phyloP scores from a whole-genome alignment of 2,888 invertebrate genomes.

The Hypomecis atomaria region DNA sequence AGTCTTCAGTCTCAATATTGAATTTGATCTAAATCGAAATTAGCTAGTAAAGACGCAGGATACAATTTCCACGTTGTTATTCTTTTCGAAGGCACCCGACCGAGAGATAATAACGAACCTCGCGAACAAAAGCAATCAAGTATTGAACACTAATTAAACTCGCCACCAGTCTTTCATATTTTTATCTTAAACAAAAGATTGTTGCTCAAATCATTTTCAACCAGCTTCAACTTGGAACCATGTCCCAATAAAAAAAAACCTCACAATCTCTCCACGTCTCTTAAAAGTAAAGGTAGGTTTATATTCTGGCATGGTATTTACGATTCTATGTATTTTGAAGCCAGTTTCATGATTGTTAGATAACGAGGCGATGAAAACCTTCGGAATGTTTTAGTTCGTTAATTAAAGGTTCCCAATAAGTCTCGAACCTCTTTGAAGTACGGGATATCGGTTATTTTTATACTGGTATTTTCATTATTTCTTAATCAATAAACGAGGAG shows the following conservation, averaged over 20 bases:
- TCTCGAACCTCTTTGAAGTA: neutral
- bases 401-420: slow-evolving; percentile 7
- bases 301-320: neutral
- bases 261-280: too few species aligned
- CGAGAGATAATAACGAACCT: neutral
- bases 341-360: slow-evolving; percentile 2
- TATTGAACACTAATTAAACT: slow-evolving; percentile 3
- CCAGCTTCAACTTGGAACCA: neutral
- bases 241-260: neutral
- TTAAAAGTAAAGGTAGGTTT: too few species aligned
- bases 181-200: slow-evolving; percentile 8
- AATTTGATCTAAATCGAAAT: too few species aligned
- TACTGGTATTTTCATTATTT: neutral
- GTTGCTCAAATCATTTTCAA: slow-evolving; percentile 1
- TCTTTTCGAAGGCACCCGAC: neutral
- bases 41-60: too few species aligned
- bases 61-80: too few species aligned
- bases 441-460: neutral
- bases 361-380: slow-evolving; percentile 7
- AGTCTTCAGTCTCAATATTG: too few species aligned
- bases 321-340: neutral
- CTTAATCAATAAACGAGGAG: too few species aligned
- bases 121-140: neutral
- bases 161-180: slow-evolving; percentile 5
- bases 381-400: slow-evolving; percentile 3